Conservation (phyloP, 2,797 vertebrate species). For the Galaxias olidus region DNA sequence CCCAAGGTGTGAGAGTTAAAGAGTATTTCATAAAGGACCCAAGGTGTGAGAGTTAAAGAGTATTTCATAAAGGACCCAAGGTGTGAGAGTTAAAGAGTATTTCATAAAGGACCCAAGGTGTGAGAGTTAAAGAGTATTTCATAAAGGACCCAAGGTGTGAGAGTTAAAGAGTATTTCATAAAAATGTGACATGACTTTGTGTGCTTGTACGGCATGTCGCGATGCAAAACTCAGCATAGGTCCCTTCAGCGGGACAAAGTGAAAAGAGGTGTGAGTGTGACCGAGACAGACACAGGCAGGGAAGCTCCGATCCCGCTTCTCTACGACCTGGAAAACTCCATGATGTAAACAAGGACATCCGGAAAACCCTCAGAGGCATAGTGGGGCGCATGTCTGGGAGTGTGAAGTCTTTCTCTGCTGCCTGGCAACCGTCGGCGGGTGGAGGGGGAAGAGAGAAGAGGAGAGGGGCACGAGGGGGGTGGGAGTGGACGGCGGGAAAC, state of each 20-base stretch:
- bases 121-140: too few relatives aligned
- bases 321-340: constrained; percentile 66
- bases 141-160: too few relatives aligned
- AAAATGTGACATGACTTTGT: too few relatives aligned
- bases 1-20: too few relatives aligned
- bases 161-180: too few relatives aligned
- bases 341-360: constrained; percentile 78
- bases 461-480: constrained; percentile 35
- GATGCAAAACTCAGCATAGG: constrained; percentile 24
- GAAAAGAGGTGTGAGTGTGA: constrained; percentile 53
- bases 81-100: too few relatives aligned
- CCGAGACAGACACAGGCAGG: constrained; percentile 48
- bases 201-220: too few relatives aligned
- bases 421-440: constrained; percentile 68
- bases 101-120: too few relatives aligned
- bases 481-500: constrained; percentile 65
- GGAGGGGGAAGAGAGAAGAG: constrained; percentile 47
- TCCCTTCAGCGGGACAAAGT: constrained; percentile 30
- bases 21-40: too few relatives aligned
- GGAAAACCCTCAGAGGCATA: constrained; percentile 72
- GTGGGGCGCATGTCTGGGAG: constrained; percentile 69
- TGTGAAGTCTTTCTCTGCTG: constrained; percentile 74
- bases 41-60: too few relatives aligned
- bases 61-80: too few relatives aligned
- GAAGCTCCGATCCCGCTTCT: constrained; percentile 57